A percentile compares a stretch with the other conserved stretches of the same genome.
Conservation (phyloP, 30 jellyfish, hydroid and myxozoan genomes). For the Turritopsis rubra region DNA sequence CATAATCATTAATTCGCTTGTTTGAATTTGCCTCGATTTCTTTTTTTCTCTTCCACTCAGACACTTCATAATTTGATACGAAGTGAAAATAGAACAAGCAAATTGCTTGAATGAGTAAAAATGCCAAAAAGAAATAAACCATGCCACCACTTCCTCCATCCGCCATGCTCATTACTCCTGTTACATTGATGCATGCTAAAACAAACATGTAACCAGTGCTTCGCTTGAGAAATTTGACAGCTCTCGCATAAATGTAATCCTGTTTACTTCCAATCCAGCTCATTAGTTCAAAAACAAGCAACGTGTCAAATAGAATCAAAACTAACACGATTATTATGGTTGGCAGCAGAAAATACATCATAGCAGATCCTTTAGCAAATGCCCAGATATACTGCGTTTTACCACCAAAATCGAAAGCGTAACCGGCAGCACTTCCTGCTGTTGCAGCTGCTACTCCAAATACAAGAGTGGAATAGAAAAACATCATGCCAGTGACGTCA, state of each 20-base stretch:
- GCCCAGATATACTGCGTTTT: constrained; percentile 23
- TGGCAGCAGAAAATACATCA: constrained; percentile 23
- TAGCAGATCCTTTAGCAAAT: constrained; percentile 20
- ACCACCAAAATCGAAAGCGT: constrained; percentile 4
- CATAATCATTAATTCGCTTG: neutral
- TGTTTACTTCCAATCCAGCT: constrained; percentile 41
- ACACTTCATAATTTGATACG: constrained; percentile 15
- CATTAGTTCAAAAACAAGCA: constrained; percentile 18
- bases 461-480: constrained; percentile 37
- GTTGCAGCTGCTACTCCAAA: constrained; percentile 34
- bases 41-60: constrained; percentile 4
- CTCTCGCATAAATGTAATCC: constrained; percentile 33
- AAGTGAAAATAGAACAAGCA: constrained; percentile 25
- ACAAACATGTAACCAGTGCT: constrained; percentile 34
- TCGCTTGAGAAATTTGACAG: constrained; percentile 8
- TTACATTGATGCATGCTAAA: constrained; percentile 17
- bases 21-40: neutral
- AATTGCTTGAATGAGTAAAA: constrained; percentile 25
- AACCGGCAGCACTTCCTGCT: constrained; percentile 36
- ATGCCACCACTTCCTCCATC: neutral
- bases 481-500: constrained; percentile 21
- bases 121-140: constrained; percentile 19
- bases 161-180: constrained; percentile 25
- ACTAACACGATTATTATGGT: constrained; percentile 3
- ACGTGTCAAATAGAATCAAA: neutral